Evolutionary conservation across 2,797 vertebrate genomes (phyloP), one percentile per base, ranked within the genome.

Genomic region (Mastacembelus armatus): DNA sequence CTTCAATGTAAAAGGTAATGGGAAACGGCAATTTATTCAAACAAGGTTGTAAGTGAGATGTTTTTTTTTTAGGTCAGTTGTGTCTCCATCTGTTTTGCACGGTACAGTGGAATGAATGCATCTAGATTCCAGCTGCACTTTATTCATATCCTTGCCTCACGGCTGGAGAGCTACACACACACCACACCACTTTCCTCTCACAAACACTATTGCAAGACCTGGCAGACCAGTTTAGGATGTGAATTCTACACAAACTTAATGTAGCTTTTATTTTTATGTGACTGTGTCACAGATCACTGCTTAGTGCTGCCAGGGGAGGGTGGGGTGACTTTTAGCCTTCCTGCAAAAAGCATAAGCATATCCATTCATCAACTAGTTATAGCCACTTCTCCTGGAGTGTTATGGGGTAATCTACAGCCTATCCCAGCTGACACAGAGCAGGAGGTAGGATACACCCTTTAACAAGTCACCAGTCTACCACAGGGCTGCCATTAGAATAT

Each of bases 91-190:
- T 88, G 86, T 83, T 78, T 85, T 83, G 73, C 84, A 86, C 4
- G 1, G 48, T 64, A 78, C 74, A 70, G 65, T 80, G 76, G 65
- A 89, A 81, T 85, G 84, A 89, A 86, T 81, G 75, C 66, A 70
- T 86, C 58, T 60, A 66, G 77, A 84, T 80, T 89, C 79, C 89
- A 89, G 88, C 86, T 92, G 90, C 77, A 88, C 85, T 87, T 88
- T 89, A 84, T 90, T 86, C 89, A 82, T 89, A 84, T 45, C 47
- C 85, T 74, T 67, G 86, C 88, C 87, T 88, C 48, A 19, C 47
- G 84, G 83, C 80, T 71, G 51, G 57, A 81, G 56, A 70, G 78
- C 73, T 35, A 50, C 57, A 24, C 65, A 66, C 57, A 69, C 54
- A 27, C n/a, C 18, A 66, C 56, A 61, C 50, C 73, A 71, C 68